Evolutionary conservation across 2,888 invertebrate species (phyloP), one percentile per base, ranked within the genome.

Genomic region (Melanophora roralis): DNA sequence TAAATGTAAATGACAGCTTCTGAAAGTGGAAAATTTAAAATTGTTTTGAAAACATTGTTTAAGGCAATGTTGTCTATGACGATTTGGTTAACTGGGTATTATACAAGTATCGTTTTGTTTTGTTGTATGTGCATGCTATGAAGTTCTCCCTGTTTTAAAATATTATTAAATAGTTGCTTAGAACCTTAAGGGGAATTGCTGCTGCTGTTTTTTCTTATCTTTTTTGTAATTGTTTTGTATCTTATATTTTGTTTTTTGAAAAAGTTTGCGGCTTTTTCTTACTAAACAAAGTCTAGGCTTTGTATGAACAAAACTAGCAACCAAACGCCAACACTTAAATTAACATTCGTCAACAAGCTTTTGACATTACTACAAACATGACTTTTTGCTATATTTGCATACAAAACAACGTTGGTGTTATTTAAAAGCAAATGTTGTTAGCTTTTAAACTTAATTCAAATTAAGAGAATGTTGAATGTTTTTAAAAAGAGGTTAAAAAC

Each of bases 401-500:
- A 32, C 1, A 51, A 14, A 51, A 47, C 21, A 47, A 78, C 38
- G 71, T 67, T 78, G 72, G 60, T 60, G 72, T 72, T 59, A 51
- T 23, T 51, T 43, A 59, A 27, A 34, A 16, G n/a, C n/a, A 53
- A 43, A 45, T 9, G 43, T 57, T 68, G 62, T 68, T 47, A 32
- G 27, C 34, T 38, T 65, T 74, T 59, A 55, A 49, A 69, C 71
- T 71, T 65, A 57, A 64, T 57, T 40, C 59, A 51, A 71, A 71
- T 71, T 71, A 64, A 65, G 49, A 19, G 19, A 49, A 77, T 64
- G 76, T n/a, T n/a, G n/a, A n/a, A n/a, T n/a, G n/a, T n/a, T n/a
- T n/a, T n/a, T n/a, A n/a, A n/a, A n/a, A n/a, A n/a, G n/a, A n/a
- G n/a, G n/a, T n/a, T n/a, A n/a, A n/a, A n/a, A n/a, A n/a, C n/a